phyloP scores from a whole-genome alignment of 2,888 invertebrate species.

The Caenorhabditis zanzibari region DNA sequence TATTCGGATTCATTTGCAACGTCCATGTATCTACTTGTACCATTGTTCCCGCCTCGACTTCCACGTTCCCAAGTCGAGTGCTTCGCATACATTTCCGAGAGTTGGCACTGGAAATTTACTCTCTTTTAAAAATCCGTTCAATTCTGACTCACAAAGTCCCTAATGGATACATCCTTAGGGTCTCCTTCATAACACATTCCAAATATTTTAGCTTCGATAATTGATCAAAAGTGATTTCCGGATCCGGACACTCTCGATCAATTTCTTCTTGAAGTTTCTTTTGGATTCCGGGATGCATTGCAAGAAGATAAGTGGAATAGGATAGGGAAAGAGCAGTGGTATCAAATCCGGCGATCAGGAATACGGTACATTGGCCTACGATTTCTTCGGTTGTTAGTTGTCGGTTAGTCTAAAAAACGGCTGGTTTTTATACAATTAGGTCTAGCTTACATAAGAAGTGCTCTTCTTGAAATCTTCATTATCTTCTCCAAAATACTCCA shows the following conservation, averaged over 20 bases:
- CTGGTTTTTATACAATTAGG: not conserved
- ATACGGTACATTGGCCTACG: constrained; percentile 84
- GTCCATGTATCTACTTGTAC: constrained; percentile 67
- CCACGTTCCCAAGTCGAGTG: constrained; percentile 66
- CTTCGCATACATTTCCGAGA: constrained; percentile 53
- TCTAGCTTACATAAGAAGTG: constrained; percentile 12
- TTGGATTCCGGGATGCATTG: constrained; percentile 83
- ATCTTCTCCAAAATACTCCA: constrained; percentile 22
- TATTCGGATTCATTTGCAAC: constrained; percentile 23
- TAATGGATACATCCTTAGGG: constrained; percentile 68
- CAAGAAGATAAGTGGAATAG: constrained; percentile 85
- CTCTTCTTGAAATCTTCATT: constrained; percentile 24
- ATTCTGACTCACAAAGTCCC: constrained; percentile 62
- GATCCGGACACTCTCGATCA: constrained; percentile 50
- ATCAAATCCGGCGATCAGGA: constrained; percentile 86
- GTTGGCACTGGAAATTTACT: constrained; percentile 24
- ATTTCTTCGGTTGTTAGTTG: constrained; percentile 78
- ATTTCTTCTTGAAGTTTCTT: constrained; percentile 67
- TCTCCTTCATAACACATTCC: constrained; percentile 71
- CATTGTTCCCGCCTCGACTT: constrained; percentile 66
- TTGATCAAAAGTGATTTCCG: constrained; percentile 62
- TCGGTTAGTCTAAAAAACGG: constrained; percentile 20
- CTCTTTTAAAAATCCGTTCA: too few species aligned
- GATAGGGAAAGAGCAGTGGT: constrained; percentile 85
- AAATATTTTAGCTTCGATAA: constrained; percentile 69